phyloP scores from a whole-genome alignment of 2,888 invertebrate species.

The Drosophila aldrichi region DNA sequence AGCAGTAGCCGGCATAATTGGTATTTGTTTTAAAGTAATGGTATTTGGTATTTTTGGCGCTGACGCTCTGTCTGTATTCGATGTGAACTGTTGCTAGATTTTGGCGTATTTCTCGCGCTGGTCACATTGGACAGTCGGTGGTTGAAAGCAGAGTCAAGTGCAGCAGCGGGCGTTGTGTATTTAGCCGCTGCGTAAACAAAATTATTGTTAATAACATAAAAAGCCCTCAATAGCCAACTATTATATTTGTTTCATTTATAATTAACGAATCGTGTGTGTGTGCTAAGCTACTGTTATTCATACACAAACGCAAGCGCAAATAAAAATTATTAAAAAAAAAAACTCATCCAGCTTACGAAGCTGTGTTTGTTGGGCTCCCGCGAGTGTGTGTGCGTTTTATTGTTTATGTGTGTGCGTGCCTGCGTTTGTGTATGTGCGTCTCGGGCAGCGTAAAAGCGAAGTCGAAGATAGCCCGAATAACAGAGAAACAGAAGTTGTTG shows the following conservation, averaged over 20 bases:
- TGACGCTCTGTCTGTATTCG: constrained; percentile 1
- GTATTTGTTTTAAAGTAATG: constrained; percentile 14
- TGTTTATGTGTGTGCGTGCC: constrained; percentile 36
- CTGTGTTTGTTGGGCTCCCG: constrained; percentile 34
- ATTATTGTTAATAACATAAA: constrained; percentile 59
- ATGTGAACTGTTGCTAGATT: constrained; percentile 12
- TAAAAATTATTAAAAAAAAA: constrained; percentile 1
- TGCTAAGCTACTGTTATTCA: constrained; percentile 8
- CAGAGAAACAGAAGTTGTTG: constrained; percentile 45
- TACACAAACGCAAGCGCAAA: constrained; percentile 12
- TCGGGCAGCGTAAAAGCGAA: constrained; percentile 45
- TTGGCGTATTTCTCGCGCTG: constrained; percentile 5
- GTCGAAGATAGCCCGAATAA: constrained; percentile 57
- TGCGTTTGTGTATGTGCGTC: constrained; percentile 43
- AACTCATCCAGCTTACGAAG: constrained; percentile 44
- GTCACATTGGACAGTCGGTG: constrained; percentile 53
- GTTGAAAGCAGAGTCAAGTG: constrained; percentile 57
- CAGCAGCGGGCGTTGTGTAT: constrained; percentile 41
- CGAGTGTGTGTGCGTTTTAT: constrained; percentile 22
- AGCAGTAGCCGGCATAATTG: constrained; percentile 5
- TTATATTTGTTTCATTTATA: constrained; percentile 5
- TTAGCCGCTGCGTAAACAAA: constrained; percentile 66
- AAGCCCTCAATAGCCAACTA: neutral
- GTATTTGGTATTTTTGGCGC: constrained; percentile 26
- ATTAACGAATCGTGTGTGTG: constrained; percentile 3